These are phyloP conservation scores for Andrena marginata DNA, from an alignment of 2,888 invertebrate species.

Conservation along the genomic window DNA sequence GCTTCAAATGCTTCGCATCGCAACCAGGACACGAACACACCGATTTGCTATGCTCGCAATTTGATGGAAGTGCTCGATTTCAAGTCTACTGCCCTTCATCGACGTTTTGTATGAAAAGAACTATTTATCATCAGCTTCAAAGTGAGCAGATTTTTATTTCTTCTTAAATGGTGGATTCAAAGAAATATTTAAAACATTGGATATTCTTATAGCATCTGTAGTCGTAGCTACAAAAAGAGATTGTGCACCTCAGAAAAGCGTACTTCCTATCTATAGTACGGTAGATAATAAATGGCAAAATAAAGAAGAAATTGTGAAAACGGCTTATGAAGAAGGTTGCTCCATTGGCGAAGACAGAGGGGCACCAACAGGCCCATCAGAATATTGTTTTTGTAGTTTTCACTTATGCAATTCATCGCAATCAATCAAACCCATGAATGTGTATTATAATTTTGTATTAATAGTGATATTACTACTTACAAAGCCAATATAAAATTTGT, in stretches of 20 bases:
- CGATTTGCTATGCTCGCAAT: slow-evolving; percentile 90
- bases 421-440: slow-evolving; percentile 77
- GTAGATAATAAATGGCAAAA: slow-evolving; percentile 87
- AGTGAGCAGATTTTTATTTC: slow-evolving; percentile 85
- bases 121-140: slow-evolving; percentile 86
- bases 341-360: slow-evolving; percentile 88
- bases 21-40: slow-evolving; percentile 87
- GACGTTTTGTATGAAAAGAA: slow-evolving; percentile 93
- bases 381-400: slow-evolving; percentile 92
- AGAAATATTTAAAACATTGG: neutral
- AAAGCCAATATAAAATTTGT: slow-evolving; percentile 41
- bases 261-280: slow-evolving; percentile 87
- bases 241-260: slow-evolving; percentile 91
- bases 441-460: slow-evolving; percentile 31
- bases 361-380: slow-evolving; percentile 87
- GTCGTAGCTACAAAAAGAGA: slow-evolving; percentile 88
- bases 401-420: slow-evolving; percentile 89
- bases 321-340: slow-evolving; percentile 91
- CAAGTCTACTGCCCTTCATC: slow-evolving; percentile 92
- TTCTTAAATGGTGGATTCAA: slow-evolving; percentile 10
- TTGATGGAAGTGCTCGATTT: slow-evolving; percentile 90
- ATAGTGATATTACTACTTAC: slow-evolving; percentile 34
- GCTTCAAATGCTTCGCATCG: slow-evolving; percentile 91
- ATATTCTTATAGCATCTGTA: slow-evolving; percentile 86
- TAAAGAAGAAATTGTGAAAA: slow-evolving; percentile 88